These are phyloP conservation scores for Dicycla oo DNA, from an alignment of 2,888 invertebrate genomes.

Conservation along the genomic window DNA sequence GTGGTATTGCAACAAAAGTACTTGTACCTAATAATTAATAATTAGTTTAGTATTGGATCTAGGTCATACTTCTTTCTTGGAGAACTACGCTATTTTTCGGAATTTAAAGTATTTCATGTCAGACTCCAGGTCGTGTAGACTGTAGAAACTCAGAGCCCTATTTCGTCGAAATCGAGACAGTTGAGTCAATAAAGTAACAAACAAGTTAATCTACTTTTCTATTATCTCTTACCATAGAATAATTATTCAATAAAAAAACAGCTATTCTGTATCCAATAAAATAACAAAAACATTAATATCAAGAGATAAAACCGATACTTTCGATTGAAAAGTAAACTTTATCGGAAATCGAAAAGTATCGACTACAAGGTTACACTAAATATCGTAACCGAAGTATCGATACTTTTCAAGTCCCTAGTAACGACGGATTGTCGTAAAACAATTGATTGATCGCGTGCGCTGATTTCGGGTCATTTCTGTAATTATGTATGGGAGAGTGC, in stretches of 20 bases:
- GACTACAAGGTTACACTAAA: background rate
- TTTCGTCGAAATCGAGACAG: background rate
- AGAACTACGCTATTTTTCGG: background rate
- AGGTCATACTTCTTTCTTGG: background rate
- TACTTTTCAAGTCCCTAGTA: slow-evolving; percentile 26
- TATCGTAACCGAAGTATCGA: slow-evolving; percentile 15
- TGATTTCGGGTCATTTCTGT: slow-evolving; percentile 42
- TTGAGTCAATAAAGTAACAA: background rate
- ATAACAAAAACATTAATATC: background rate
- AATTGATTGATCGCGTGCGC: slow-evolving; percentile 57
- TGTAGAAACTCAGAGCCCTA: background rate
- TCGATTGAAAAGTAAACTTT: background rate
- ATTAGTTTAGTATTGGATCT: too few species aligned
- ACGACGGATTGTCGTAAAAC: slow-evolving; percentile 54
- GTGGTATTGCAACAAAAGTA: background rate
- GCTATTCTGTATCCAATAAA: background rate
- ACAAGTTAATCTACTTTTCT: background rate
- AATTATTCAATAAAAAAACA: background rate
- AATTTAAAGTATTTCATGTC: too few species aligned
- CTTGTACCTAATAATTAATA: background rate
- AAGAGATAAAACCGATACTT: background rate
- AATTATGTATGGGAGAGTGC: slow-evolving; percentile 36
- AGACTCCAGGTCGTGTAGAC: background rate
- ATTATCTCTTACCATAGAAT: too few species aligned
- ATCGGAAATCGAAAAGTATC: background rate